Evolutionary conservation across 2,888 invertebrate species (phyloP).

Genomic region (Tanaodytes sp.): DNA sequence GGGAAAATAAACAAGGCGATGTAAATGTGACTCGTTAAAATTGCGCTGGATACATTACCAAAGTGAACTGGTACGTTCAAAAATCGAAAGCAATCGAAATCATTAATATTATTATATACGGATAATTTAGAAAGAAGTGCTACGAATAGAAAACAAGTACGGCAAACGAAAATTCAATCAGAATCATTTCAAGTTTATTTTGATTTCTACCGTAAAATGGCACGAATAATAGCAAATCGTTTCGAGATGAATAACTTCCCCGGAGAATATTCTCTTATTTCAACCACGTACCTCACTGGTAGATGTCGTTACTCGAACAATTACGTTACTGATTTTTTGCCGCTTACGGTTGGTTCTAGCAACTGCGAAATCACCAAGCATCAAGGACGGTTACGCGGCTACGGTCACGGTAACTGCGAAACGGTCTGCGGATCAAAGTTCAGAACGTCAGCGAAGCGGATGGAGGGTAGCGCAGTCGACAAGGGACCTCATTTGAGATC

Average conservation of each 20-base stretch:
- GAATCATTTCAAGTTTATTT: no score
- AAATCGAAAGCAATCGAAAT: no score
- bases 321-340: constrained; percentile 62
- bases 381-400: constrained; percentile 43
- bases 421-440: constrained; percentile 61
- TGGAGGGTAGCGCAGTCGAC: constrained; percentile 26
- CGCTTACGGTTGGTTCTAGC: constrained; percentile 50
- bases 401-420: constrained; percentile 55
- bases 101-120: no score
- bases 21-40: no score
- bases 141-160: no score
- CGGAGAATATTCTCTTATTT: constrained; percentile 11
- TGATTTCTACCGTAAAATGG: no score
- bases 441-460: constrained; percentile 48
- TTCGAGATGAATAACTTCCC: constrained; percentile 25
- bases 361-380: constrained; percentile 57
- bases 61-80: no score
- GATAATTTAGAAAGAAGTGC: no score
- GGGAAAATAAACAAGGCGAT: no score
- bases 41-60: no score
- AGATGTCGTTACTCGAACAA: constrained; percentile 64
- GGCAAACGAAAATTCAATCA: no score
- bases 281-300: not conserved
- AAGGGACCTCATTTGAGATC: constrained; percentile 36
- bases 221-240: no score